Evolutionary conservation across 2,113 vertebrate genomes (phyloP), one percentile per base, ranked within the genome.

Genomic region (Heliornis fulica): DNA sequence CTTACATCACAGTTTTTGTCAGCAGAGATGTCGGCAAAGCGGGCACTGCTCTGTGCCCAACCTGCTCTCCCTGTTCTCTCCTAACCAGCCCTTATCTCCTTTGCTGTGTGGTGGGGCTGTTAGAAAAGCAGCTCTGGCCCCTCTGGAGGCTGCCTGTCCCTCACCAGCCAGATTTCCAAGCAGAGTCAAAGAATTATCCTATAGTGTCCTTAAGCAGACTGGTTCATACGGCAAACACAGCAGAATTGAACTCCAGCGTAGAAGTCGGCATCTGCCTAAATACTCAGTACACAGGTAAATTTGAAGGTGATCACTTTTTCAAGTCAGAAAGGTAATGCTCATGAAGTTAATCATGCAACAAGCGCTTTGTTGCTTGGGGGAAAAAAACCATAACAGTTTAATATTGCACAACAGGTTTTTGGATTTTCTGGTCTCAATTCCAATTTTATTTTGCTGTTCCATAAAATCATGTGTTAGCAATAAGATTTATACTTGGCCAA

Each of bases 21-120:
- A 90, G 68, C 61, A 15, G 1, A 0, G 54, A 41, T 0, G 0
- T 48, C 50, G 48, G 53, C 50, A 54, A 32, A 66, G 79, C 2
- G 1, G 13, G 13, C 15, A 9, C 43, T 0, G 5, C 82, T 92
- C 31, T 16, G 2, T 31, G 43, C 76, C 43, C 28, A 54, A 6
- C 83, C 69, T 78, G 65, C 40, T 92, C 50, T 80, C 64, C 71
- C 57, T 90, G 79, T 60, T 86, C 79, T 57, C 60, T 77, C 38
- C 53, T 70, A 29, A 50, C 13, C 31, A 57, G 17, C 38, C 46
- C 43, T 83, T 51, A 5, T 41, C 66, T 56, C 50, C n/a, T 41
- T 70, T 65, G 17, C 46, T 61, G 34, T 9, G 7, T 17, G 13
- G 2, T 40, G n/a, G 16, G 40, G 28, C 20, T 2, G 4, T 26